Evolutionary conservation across 2,888 invertebrate genomes (phyloP).

Genomic region (Hecatera dysodea): DNA sequence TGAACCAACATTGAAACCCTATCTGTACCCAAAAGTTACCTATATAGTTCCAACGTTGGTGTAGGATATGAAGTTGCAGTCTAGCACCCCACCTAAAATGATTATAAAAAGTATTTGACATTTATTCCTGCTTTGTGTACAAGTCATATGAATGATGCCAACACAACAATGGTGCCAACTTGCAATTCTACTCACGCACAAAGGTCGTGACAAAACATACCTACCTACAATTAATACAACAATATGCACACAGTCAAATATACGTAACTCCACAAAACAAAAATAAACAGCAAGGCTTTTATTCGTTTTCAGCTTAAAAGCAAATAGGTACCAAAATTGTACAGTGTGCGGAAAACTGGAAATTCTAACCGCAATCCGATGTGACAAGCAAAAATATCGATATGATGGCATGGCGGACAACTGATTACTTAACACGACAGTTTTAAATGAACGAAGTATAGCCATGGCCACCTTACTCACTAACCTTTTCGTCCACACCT

Average conservation of each 20-base stretch:
- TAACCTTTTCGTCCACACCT: conserved; percentile 40
- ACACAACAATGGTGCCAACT: not conserved
- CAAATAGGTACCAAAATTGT: conserved; percentile 46
- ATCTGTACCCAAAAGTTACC: too few relatives aligned
- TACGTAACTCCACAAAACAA: conserved; percentile 23
- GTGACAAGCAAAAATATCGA: conserved; percentile 43
- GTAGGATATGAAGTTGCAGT: not conserved
- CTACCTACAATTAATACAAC: not conserved
- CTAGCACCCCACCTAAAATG: not conserved
- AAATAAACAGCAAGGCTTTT: conserved; percentile 33
- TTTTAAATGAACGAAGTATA: conserved; percentile 21
- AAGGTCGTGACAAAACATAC: conserved; percentile 19
- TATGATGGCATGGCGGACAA: conserved; percentile 13
- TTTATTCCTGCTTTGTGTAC: not conserved
- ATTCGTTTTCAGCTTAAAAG: conserved; percentile 33
- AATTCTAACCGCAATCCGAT: conserved; percentile 40
- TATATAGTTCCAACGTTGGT: too few relatives aligned
- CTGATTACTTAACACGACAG: conserved; percentile 34
- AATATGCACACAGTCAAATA: conserved; percentile 1
- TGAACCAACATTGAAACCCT: not conserved
- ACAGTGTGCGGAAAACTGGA: conserved; percentile 34
- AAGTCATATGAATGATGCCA: not conserved
- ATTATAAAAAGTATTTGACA: not conserved
- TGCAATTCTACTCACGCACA: conserved; percentile 28
- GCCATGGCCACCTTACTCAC: conserved; percentile 14